A percentile compares a stretch with the other conserved stretches of the same genome.
These are phyloP conservation scores for Erinaceus europaeus DNA, from an alignment of 2,113 vertebrate genomes.

Conservation along the genomic window DNA sequence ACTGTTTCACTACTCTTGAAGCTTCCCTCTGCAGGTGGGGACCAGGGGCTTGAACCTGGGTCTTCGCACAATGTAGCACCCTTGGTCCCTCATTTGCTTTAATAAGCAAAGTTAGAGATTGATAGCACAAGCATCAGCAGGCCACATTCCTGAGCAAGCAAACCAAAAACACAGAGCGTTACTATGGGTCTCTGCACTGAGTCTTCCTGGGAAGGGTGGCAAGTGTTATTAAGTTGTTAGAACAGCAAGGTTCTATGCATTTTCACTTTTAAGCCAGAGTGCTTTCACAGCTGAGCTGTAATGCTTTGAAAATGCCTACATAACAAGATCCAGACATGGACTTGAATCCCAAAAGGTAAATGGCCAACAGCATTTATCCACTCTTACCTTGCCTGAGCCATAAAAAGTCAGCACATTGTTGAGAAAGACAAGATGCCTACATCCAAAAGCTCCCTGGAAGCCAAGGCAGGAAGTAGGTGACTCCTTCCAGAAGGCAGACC, in stretches of 20 bases:
- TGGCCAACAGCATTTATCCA: background rate
- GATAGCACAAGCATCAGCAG: background rate
- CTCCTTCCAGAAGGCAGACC: background rate
- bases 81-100: too few species aligned
- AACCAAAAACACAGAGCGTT: background rate
- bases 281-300: conserved; percentile 59
- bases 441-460: background rate
- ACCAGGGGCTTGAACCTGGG: too few species aligned
- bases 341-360: conserved; percentile 49
- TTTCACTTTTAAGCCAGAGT: conserved; percentile 38
- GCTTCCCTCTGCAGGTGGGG: too few species aligned
- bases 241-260: conserved; percentile 60
- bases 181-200: background rate
- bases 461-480: background rate
- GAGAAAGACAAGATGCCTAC: background rate
- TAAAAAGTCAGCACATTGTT: background rate
- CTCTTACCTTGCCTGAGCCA: background rate
- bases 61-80: too few species aligned
- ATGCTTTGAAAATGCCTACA: conserved; percentile 46
- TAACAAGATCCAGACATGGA: conserved; percentile 56
- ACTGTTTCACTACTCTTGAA: too few species aligned
- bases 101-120: background rate
- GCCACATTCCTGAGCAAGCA: background rate
- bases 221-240: conserved; percentile 36
- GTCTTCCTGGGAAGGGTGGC: conserved; percentile 20